phyloP scores from a whole-genome alignment of 2,888 invertebrate species.

The Gryllus longicercus region DNA sequence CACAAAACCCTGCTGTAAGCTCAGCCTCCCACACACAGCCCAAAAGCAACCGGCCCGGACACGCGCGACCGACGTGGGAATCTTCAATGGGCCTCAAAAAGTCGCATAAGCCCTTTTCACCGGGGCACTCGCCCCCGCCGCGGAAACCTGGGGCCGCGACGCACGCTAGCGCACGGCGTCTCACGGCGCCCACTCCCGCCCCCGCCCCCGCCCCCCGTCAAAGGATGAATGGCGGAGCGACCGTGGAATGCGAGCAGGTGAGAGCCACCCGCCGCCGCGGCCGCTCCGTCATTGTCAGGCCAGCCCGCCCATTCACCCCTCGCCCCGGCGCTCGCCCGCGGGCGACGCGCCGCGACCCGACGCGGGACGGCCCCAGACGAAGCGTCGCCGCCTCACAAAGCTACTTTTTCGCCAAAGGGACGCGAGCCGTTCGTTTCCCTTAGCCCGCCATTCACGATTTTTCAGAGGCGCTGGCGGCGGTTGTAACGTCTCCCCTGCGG shows the following conservation, averaged over 20 bases:
- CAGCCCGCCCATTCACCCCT: background rate
- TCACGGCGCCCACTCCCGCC: background rate
- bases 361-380: background rate
- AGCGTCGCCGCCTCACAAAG: background rate
- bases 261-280: background rate
- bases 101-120: too few relatives aligned
- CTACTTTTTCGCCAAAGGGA: background rate
- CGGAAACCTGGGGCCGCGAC: constrained; percentile 25
- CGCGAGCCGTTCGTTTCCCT: too few relatives aligned
- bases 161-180: background rate
- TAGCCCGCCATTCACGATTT: background rate
- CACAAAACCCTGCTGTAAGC: too few relatives aligned
- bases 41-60: too few relatives aligned
- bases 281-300: constrained; percentile 6
- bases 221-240: background rate
- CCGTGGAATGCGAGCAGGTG: background rate
- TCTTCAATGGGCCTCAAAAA: too few relatives aligned
- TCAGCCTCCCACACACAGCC: too few relatives aligned
- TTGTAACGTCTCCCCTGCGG: too few relatives aligned
- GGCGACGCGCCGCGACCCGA: background rate
- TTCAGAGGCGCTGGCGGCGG: background rate
- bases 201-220: too few relatives aligned
- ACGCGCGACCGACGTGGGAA: too few relatives aligned
- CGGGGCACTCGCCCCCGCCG: background rate
- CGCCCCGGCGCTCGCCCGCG: background rate